Conservation (phyloP, 2,888 invertebrate genomes). For the Mantis religiosa region DNA sequence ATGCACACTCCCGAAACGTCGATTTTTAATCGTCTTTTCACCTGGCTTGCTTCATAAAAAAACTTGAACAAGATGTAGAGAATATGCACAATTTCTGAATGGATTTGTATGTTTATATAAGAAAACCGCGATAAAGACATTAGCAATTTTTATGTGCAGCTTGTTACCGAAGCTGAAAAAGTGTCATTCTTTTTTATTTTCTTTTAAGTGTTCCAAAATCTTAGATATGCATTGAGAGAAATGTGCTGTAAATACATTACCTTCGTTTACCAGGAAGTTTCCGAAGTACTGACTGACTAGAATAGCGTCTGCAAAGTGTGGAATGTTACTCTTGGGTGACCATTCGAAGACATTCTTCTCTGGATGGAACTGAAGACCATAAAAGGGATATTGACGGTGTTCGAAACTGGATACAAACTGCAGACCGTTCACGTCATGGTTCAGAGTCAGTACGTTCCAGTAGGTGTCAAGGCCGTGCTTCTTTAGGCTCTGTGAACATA, state of each 20-base stretch:
- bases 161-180: no score
- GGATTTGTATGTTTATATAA: no score
- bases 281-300: slow-evolving; percentile 69
- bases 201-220: no score
- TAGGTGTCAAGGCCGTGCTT: slow-evolving; percentile 53
- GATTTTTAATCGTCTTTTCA: no score
- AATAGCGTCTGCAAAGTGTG: slow-evolving; percentile 63
- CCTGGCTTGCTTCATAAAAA: no score
- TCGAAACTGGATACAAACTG: slow-evolving; percentile 77
- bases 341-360: slow-evolving; percentile 83
- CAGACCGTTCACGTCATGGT: slow-evolving; percentile 59
- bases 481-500: slow-evolving; percentile 48
- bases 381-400: slow-evolving; percentile 69
- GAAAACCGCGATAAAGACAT: no score
- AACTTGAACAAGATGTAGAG: no score
- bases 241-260: slow-evolving; percentile 38
- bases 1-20: no score
- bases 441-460: slow-evolving; percentile 69
- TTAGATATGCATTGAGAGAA: no score
- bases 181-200: no score
- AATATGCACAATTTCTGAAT: no score
- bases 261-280: slow-evolving; percentile 74
- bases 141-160: no score
- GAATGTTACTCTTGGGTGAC: slow-evolving; percentile 55
- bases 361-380: slow-evolving; percentile 86